Conservation (phyloP, 2,888 invertebrate species). For the Ramazzottius varieornatus region DNA sequence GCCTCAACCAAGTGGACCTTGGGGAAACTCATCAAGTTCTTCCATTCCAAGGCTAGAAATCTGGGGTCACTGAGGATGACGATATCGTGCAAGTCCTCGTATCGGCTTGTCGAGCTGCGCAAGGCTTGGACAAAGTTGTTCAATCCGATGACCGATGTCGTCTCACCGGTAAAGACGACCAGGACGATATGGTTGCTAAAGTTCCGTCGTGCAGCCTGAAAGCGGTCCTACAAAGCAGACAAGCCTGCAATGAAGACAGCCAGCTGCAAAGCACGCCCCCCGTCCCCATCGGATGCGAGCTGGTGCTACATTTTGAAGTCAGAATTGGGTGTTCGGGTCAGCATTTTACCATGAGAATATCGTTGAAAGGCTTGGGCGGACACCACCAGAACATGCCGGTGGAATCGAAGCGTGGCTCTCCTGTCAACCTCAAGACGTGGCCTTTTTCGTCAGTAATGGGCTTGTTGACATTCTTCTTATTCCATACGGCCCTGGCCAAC, state of each 20-base stretch:
- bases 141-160: background rate
- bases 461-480: background rate
- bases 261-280: background rate
- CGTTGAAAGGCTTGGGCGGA: background rate
- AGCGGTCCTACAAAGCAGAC: background rate
- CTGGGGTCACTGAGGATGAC: background rate
- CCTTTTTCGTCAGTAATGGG: background rate
- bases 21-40: background rate
- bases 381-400: conserved; percentile 3
- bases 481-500: background rate
- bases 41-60: background rate
- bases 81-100: background rate
- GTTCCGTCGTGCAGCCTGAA: background rate
- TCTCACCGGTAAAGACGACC: background rate
- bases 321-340: background rate
- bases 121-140: background rate
- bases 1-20: background rate
- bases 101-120: background rate
- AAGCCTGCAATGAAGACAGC: background rate
- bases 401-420: background rate
- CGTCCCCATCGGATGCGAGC: background rate
- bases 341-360: background rate
- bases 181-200: background rate
- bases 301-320: too few relatives aligned
- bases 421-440: background rate